Evolutionary conservation across 1,140 invertebrate genomes (phyloP).

Genomic region (Sminthurides bifidus): DNA sequence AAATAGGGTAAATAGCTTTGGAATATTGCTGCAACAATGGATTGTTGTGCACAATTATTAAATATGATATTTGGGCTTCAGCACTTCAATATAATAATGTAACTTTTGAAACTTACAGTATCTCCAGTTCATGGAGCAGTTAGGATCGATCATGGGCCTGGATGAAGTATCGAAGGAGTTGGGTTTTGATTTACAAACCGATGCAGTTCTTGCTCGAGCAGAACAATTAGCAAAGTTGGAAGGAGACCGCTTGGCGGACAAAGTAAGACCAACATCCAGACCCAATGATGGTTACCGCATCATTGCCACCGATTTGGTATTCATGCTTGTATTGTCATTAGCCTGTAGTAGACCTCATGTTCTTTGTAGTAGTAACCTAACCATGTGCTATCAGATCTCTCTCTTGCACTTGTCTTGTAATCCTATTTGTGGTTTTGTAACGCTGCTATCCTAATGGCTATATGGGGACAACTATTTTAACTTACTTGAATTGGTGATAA

Average conservation of each 20-base stretch:
- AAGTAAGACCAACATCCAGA: too few species aligned
- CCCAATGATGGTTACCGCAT: too few species aligned
- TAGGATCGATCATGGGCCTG: conserved; percentile 58
- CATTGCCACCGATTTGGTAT: too few species aligned
- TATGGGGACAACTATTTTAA: too few species aligned
- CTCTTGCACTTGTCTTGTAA: too few species aligned
- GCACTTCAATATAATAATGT: background rate
- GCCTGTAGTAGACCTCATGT: too few species aligned
- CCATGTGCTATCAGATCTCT: too few species aligned
- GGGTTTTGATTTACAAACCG: conserved; percentile 63
- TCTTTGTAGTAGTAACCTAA: too few species aligned
- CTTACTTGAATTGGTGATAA: background rate
- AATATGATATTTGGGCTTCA: background rate
- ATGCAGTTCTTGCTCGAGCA: conserved; percentile 58
- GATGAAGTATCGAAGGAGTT: conserved; percentile 63
- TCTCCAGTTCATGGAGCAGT: conserved; percentile 56
- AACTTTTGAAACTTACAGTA: conserved; percentile 41
- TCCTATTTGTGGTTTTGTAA: too few species aligned
- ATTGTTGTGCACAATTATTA: background rate
- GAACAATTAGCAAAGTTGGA: conserved; percentile 63
- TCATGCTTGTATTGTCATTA: too few species aligned
- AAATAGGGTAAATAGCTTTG: conserved; percentile 26
- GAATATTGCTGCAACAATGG: background rate
- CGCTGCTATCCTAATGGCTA: too few species aligned
- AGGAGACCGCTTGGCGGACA: conserved; percentile 62